phyloP scores from a whole-genome alignment of 2,113 vertebrate species.

The Pygoscelis adeliae region DNA sequence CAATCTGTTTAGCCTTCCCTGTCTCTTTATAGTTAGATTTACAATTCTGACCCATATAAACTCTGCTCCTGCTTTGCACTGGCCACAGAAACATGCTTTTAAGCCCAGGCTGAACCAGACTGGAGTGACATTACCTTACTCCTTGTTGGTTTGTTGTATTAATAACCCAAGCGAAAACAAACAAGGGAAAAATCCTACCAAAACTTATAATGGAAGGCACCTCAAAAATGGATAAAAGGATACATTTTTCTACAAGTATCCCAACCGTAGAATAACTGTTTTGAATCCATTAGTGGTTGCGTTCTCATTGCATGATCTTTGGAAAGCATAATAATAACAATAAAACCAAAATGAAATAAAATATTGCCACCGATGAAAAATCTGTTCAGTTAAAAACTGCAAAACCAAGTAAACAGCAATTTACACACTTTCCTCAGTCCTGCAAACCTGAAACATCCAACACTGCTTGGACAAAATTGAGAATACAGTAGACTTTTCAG shows the following conservation, averaged over 20 bases:
- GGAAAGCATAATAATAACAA: not conserved
- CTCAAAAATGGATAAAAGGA: not conserved
- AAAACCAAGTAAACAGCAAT: slow-evolving; percentile 23
- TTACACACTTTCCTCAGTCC: slow-evolving; percentile 12
- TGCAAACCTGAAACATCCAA: slow-evolving; percentile 63
- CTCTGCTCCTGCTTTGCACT: not conserved
- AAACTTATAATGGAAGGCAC: not conserved
- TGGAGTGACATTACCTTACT: not conserved
- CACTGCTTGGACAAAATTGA: slow-evolving; percentile 21
- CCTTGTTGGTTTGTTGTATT: not conserved
- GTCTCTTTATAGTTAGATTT: not conserved
- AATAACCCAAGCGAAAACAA: not conserved
- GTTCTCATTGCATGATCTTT: not conserved
- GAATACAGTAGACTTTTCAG: slow-evolving; percentile 53
- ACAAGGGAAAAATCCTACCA: not conserved
- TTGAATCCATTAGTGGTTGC: slow-evolving; percentile 7
- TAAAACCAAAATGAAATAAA: slow-evolving; percentile 58
- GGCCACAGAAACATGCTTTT: not conserved
- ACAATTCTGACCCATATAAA: not conserved
- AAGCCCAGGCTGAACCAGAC: not conserved
- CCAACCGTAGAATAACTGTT: not conserved
- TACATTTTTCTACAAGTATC: not conserved
- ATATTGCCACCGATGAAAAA: slow-evolving; percentile 64
- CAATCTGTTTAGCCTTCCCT: not conserved
- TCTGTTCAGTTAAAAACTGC: slow-evolving; percentile 32